A percentile compares a stretch with the other conserved stretches of the same genome.
Conservation (phyloP, 2,797 vertebrate species). For the Hydrocynus forskahlii region DNA sequence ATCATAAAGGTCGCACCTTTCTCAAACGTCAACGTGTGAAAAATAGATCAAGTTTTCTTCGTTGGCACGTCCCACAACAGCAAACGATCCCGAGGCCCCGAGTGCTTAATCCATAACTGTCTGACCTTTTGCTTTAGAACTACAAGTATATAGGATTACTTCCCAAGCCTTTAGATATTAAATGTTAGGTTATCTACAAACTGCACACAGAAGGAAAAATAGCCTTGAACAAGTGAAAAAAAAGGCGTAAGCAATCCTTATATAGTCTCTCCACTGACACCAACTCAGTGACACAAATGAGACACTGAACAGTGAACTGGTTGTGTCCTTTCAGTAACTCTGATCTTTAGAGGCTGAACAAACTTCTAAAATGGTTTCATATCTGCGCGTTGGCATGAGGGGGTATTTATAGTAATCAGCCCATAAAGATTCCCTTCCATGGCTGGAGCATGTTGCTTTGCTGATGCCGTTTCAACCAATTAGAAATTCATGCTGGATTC, state of each 20-base stretch:
- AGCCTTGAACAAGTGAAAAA: background rate
- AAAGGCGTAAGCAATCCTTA: background rate
- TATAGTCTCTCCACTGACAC: background rate
- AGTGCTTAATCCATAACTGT: background rate
- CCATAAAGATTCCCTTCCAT: conserved; percentile 31
- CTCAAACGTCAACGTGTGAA: background rate
- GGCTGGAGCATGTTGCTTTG: conserved; percentile 19
- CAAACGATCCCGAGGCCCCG: background rate
- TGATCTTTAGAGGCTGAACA: conserved; percentile 23
- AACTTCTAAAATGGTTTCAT: conserved; percentile 30
- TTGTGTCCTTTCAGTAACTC: conserved; percentile 4
- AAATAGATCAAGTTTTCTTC: background rate
- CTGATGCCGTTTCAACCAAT: conserved; percentile 48
- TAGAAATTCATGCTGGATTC: conserved; percentile 37
- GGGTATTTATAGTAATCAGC: conserved; percentile 55
- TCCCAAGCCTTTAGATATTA: background rate
- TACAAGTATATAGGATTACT: background rate
- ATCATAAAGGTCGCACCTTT: background rate
- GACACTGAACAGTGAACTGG: background rate
- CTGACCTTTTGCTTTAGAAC: background rate
- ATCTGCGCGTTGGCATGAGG: background rate
- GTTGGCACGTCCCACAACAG: background rate
- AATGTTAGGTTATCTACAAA: background rate
- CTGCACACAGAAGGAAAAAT: background rate
- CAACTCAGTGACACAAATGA: background rate